These are phyloP conservation scores for Polia nebulosa DNA, from an alignment of 2,888 invertebrate genomes.

Conservation along the genomic window DNA sequence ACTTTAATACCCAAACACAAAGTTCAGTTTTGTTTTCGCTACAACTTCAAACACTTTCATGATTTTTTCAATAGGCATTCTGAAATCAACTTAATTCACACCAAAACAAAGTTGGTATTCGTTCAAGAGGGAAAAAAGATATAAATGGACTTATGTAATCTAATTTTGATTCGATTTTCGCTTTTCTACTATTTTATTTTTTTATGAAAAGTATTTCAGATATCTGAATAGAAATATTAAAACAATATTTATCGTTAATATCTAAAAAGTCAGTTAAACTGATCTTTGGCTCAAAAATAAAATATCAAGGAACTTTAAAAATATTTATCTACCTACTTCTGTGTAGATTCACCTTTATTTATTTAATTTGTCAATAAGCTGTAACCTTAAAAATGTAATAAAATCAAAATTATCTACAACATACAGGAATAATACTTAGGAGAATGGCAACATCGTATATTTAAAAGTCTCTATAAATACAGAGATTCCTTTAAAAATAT, in stretches of 20 bases:
- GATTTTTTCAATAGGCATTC: too few species aligned
- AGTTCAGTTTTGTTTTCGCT: not conserved
- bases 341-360: not conserved
- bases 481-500: conserved; percentile 56
- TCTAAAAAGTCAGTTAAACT: not conserved
- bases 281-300: conserved; percentile 11
- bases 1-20: not conserved
- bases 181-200: too few species aligned
- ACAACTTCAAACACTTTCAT: too few species aligned
- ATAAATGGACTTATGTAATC: too few species aligned
- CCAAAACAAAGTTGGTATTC: too few species aligned
- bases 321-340: not conserved
- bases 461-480: conserved; percentile 39
- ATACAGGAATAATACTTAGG: conserved; percentile 61
- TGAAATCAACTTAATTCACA: too few species aligned
- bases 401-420: conserved; percentile 56
- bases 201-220: too few species aligned
- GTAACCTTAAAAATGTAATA: conserved; percentile 39
- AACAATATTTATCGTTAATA: not conserved
- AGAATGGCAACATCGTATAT: conserved; percentile 61
- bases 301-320: not conserved
- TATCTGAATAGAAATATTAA: too few species aligned
- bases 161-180: too few species aligned
- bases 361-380: not conserved
- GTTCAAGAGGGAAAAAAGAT: too few species aligned